Conservation (phyloP, 2,113 vertebrate genomes). For the Trachemys scripta region DNA sequence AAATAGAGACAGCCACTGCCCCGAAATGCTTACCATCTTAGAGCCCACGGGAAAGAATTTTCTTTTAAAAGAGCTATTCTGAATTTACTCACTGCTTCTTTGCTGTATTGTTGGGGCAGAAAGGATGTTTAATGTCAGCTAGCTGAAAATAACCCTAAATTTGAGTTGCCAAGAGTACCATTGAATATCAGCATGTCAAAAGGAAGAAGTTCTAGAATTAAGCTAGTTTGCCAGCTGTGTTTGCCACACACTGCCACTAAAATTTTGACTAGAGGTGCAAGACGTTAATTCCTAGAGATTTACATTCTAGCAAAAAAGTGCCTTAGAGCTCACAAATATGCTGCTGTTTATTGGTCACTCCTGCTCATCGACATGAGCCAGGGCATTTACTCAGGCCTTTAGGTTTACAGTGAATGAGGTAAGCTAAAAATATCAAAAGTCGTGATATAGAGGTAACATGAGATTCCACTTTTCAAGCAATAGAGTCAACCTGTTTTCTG, state of each 20-base stretch:
- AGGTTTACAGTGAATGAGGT: neutral
- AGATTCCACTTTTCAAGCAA: conserved; percentile 27
- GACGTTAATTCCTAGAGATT: conserved; percentile 11
- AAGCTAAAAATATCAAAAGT: conserved; percentile 27
- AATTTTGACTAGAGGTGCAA: conserved; percentile 14
- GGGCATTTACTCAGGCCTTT: neutral
- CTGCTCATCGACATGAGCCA: neutral
- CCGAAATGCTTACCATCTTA: conserved; percentile 58
- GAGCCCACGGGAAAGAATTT: conserved; percentile 53
- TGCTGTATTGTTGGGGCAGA: conserved; percentile 64
- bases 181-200: neutral
- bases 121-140: conserved; percentile 14
- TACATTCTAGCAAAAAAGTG: conserved; percentile 15
- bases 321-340: neutral
- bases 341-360: neutral
- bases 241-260: neutral
- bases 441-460: neutral
- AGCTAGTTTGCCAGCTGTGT: neutral
- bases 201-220: neutral
- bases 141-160: conserved; percentile 31
- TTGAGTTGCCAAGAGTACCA: conserved; percentile 8
- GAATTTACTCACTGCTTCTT: conserved; percentile 69
- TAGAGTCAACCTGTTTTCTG: neutral
- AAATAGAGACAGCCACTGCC: conserved; percentile 67
- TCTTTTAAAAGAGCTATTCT: conserved; percentile 70